A percentile compares a stretch with the other conserved stretches of the same genome.
Evolutionary conservation across 2,888 invertebrate genomes (phyloP).

Genomic region (Napeogenes inachia): DNA sequence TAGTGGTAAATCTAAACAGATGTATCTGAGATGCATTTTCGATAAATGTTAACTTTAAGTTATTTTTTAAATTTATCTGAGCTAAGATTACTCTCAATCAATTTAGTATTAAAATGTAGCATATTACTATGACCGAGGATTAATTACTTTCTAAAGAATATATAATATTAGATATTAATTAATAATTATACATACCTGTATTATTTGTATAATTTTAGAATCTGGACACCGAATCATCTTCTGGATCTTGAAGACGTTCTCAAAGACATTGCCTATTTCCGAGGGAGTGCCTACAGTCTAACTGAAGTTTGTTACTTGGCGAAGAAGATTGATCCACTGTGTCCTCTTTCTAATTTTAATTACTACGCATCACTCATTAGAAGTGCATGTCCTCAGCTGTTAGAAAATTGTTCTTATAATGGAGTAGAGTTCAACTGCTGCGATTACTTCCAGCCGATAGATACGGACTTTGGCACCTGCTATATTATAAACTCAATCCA

Average conservation of each 20-base stretch:
- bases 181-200: background rate
- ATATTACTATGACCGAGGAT: too few relatives aligned
- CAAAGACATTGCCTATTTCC: slow-evolving; percentile 82
- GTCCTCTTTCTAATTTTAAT: slow-evolving; percentile 78
- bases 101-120: too few relatives aligned
- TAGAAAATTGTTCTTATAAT: slow-evolving; percentile 75
- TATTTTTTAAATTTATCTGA: too few relatives aligned
- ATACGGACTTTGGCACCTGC: slow-evolving; percentile 79
- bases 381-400: slow-evolving; percentile 67
- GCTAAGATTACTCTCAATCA: too few relatives aligned
- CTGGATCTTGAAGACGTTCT: slow-evolving; percentile 83
- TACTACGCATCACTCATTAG: slow-evolving; percentile 77
- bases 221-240: slow-evolving; percentile 82
- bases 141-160: too few relatives aligned
- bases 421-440: slow-evolving; percentile 78
- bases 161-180: too few relatives aligned
- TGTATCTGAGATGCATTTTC: too few relatives aligned
- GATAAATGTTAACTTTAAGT: too few relatives aligned
- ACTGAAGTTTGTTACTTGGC: slow-evolving; percentile 77
- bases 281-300: slow-evolving; percentile 81
- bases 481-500: slow-evolving; percentile 79
- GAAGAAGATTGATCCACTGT: slow-evolving; percentile 67
- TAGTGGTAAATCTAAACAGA: too few relatives aligned
- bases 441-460: slow-evolving; percentile 76
- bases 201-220: slow-evolving; percentile 48